Percentiles rank a stretch among this genome's conserved stretches.
phyloP scores from a whole-genome alignment of 2,888 invertebrate species.

The Drosophila anomalipes region DNA sequence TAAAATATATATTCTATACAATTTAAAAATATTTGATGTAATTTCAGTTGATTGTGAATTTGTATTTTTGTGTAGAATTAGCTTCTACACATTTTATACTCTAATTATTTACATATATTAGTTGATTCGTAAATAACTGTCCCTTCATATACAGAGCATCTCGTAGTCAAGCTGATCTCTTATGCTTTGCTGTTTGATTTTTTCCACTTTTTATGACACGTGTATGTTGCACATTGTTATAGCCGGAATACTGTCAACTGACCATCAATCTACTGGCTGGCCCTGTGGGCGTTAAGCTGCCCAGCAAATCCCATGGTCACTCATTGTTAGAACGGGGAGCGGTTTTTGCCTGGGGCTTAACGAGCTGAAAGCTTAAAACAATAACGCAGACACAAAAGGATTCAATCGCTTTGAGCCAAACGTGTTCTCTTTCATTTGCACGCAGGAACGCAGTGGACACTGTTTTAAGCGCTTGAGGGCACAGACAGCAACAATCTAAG shows the following conservation, averaged over 20 bases:
- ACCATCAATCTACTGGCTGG: conserved; percentile 72
- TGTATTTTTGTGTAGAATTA: neutral
- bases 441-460: conserved; percentile 27
- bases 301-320: conserved; percentile 61
- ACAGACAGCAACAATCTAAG: conserved; percentile 54
- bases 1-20: neutral
- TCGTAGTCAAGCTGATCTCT: neutral
- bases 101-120: neutral
- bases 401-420: conserved; percentile 63
- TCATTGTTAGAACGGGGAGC: conserved; percentile 58
- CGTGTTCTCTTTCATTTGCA: conserved; percentile 67
- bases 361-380: conserved; percentile 66
- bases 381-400: conserved; percentile 73
- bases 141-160: neutral
- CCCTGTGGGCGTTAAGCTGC: conserved; percentile 64
- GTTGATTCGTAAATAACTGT: neutral
- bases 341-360: conserved; percentile 64
- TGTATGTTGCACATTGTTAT: conserved; percentile 54
- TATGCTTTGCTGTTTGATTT: neutral
- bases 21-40: neutral
- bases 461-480: conserved; percentile 50
- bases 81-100: neutral
- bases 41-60: neutral
- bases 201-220: conserved; percentile 6
- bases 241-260: conserved; percentile 68